A percentile compares a stretch with the other conserved stretches of the same genome.
Conservation (phyloP, 92 coral and sea anemone genomes). For the Phymanthus crucifer region DNA sequence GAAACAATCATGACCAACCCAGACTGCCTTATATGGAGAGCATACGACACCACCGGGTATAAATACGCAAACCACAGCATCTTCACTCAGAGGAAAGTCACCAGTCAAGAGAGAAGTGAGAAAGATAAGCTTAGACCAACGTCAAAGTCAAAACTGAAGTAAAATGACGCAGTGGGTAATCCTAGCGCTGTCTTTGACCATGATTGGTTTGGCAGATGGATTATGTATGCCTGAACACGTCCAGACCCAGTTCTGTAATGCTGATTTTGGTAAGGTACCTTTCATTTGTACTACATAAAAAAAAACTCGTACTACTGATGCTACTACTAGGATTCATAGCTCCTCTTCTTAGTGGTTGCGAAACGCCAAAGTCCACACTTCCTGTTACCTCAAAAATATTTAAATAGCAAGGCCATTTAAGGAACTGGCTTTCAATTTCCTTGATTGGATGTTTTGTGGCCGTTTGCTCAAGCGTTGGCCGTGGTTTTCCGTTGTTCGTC, state of each 20-base stretch:
- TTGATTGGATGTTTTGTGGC: not conserved
- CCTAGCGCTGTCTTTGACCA: constrained; percentile 15
- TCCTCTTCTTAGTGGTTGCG: not conserved
- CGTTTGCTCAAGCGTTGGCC: not conserved
- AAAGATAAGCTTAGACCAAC: not conserved
- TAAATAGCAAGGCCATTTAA: not conserved
- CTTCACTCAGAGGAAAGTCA: constrained; percentile 14
- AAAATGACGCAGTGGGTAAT: constrained; percentile 8
- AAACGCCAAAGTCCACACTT: not conserved
- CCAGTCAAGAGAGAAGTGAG: not conserved
- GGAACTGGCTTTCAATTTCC: not conserved
- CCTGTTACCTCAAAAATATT: not conserved
- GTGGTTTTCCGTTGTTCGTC: not conserved
- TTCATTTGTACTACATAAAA: not conserved
- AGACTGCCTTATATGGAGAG: constrained; percentile 21
- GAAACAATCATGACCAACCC: not conserved
- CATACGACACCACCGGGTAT: not conserved
- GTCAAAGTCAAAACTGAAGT: constrained; percentile 3
- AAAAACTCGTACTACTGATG: not conserved
- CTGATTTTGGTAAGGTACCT: constrained; percentile 59
- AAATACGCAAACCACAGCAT: constrained; percentile 8
- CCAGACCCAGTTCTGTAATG: constrained; percentile 56
- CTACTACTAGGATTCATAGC: not conserved
- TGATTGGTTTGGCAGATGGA: constrained; percentile 6
- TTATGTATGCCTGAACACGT: constrained; percentile 55